Evolutionary conservation across 2,797 vertebrate species (phyloP).

Genomic region (Neopelma chrysocephalum): DNA sequence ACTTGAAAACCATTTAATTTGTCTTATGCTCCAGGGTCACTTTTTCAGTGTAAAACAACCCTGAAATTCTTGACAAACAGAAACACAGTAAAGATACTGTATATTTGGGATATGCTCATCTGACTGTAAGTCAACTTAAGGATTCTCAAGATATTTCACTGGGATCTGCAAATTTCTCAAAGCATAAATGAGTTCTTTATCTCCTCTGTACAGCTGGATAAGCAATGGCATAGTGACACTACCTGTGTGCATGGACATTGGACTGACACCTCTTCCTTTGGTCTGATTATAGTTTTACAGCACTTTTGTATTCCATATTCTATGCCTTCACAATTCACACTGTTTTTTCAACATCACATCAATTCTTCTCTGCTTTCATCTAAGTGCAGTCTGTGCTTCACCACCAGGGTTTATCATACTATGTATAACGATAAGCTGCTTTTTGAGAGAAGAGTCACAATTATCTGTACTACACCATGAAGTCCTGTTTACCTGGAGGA

Average conservation of each 20-base stretch:
- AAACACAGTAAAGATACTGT: no score
- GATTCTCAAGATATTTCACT: neutral
- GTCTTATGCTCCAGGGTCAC: fast-evolving
- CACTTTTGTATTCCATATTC: neutral
- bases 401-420: neutral
- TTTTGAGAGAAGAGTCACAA: neutral
- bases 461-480: neutral
- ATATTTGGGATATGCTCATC: neutral
- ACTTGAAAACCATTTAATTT: neutral
- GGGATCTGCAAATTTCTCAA: neutral
- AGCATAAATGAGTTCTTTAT: neutral
- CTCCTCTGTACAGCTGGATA: neutral
- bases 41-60: neutral
- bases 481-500: neutral
- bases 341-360: neutral
- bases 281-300: neutral
- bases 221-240: neutral
- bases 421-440: neutral
- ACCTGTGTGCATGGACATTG: neutral
- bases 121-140: neutral
- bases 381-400: neutral
- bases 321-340: neutral
- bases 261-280: fast-evolving
- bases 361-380: neutral
- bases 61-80: neutral